Conservation (phyloP, 1,140 invertebrate genomes). For the Ditylenchus dipsaci region DNA sequence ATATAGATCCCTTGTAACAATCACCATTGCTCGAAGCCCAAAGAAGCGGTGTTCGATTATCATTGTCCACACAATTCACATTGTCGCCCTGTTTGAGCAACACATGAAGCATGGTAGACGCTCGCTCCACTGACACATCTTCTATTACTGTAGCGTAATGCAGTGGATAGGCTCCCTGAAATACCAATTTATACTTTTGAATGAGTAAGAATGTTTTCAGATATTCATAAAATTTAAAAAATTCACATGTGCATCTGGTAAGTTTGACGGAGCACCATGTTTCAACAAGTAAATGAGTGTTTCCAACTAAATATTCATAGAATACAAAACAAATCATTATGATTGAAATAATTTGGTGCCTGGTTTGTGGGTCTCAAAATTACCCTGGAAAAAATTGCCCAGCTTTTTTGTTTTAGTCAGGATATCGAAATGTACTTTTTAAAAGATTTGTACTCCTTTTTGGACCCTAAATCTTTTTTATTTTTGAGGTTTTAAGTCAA, state of each 20-base stretch:
- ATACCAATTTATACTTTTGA: slow-evolving; percentile 58
- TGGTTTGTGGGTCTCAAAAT: too few relatives aligned
- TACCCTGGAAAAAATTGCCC: too few relatives aligned
- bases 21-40: slow-evolving; percentile 91
- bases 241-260: slow-evolving; percentile 66
- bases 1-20: too few relatives aligned
- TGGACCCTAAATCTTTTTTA: too few relatives aligned
- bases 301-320: slow-evolving; percentile 69
- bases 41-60: slow-evolving; percentile 82
- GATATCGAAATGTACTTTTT: too few relatives aligned
- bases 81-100: slow-evolving; percentile 72
- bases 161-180: slow-evolving; percentile 82
- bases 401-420: too few relatives aligned
- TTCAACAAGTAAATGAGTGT: slow-evolving; percentile 77
- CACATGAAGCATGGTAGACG: slow-evolving; percentile 76
- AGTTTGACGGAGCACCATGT: slow-evolving; percentile 75
- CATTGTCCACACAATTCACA: slow-evolving; percentile 79
- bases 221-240: too few relatives aligned
- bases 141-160: slow-evolving; percentile 87
- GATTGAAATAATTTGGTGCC: too few relatives aligned
- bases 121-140: slow-evolving; percentile 60
- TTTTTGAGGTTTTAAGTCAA: too few relatives aligned
- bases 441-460: too few relatives aligned
- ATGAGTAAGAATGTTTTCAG: not conserved
- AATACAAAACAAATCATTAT: too few relatives aligned